These are phyloP conservation scores for Cephalopholis sonnerati DNA, from an alignment of 2,113 vertebrate species.

Conservation along the genomic window DNA sequence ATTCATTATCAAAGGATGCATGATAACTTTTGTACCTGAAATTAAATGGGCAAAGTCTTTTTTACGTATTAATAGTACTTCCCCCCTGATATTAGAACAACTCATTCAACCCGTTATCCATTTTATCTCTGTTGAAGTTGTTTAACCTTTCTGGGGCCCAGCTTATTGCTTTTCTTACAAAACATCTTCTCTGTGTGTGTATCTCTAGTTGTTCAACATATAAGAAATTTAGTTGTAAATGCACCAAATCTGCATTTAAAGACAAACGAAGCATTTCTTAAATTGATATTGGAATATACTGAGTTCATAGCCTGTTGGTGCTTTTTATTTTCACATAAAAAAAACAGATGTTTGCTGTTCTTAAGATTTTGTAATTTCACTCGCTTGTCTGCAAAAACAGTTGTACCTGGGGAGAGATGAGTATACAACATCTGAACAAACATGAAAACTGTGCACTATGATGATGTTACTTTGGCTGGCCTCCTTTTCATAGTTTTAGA, in stretches of 20 bases:
- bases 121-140: constrained; percentile 42
- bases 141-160: constrained; percentile 51
- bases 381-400: background rate
- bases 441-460: background rate
- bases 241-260: constrained; percentile 19
- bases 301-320: background rate
- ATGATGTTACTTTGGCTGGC: background rate
- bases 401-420: background rate
- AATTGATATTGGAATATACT: background rate
- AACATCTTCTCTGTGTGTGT: constrained; percentile 36
- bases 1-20: constrained; percentile 8
- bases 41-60: constrained; percentile 46
- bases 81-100: constrained; percentile 10
- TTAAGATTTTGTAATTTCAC: background rate
- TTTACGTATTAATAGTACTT: constrained; percentile 28
- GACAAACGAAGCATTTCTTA: background rate
- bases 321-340: background rate
- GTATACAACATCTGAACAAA: background rate
- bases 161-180: constrained; percentile 50
- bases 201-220: constrained; percentile 46
- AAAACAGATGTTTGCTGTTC: background rate
- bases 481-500: fast-evolving
- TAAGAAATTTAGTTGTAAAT: constrained; percentile 22
- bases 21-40: constrained; percentile 33
- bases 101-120: constrained; percentile 41